Evolutionary conservation across 2,888 invertebrate genomes (phyloP).

Genomic region (Dicyrtomina minuta): DNA sequence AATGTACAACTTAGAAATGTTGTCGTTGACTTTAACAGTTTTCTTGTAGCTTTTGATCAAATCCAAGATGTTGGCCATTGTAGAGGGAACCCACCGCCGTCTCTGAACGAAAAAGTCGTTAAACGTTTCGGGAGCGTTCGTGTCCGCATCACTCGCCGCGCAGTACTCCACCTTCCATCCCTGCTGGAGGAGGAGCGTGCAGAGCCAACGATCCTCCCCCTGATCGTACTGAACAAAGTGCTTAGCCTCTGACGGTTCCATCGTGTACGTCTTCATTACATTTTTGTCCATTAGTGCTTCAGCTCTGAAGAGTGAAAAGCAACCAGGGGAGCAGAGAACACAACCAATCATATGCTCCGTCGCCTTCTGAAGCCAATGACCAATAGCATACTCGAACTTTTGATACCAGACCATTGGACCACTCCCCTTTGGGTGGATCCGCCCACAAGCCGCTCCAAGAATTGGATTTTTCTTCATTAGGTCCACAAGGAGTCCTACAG

Average conservation of each 20-base stretch:
- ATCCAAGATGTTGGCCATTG: slow-evolving; percentile 64
- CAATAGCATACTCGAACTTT: too few species aligned
- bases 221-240: slow-evolving; percentile 80
- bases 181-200: slow-evolving; percentile 61
- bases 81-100: slow-evolving; percentile 63
- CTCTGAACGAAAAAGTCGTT: slow-evolving; percentile 63
- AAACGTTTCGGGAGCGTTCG: slow-evolving; percentile 61
- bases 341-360: too few species aligned
- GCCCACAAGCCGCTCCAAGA: too few species aligned
- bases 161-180: too few species aligned
- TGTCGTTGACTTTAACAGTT: slow-evolving; percentile 60
- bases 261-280: slow-evolving; percentile 62
- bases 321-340: slow-evolving; percentile 63
- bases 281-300: slow-evolving; percentile 63
- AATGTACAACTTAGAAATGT: slow-evolving; percentile 58
- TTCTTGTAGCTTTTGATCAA: slow-evolving; percentile 58
- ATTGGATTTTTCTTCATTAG: slow-evolving; percentile 87
- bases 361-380: too few species aligned
- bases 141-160: slow-evolving; percentile 58
- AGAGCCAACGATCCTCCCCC: slow-evolving; percentile 61
- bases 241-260: slow-evolving; percentile 71
- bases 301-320: too few species aligned
- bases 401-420: slow-evolving; percentile 63
- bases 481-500: slow-evolving; percentile 76
- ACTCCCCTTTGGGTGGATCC: slow-evolving; percentile 77